A percentile compares a stretch with the other conserved stretches of the same genome.
These are phyloP conservation scores for Mastomys natalensis DNA, from an alignment of 2,113 vertebrate species.

Conservation along the genomic window DNA sequence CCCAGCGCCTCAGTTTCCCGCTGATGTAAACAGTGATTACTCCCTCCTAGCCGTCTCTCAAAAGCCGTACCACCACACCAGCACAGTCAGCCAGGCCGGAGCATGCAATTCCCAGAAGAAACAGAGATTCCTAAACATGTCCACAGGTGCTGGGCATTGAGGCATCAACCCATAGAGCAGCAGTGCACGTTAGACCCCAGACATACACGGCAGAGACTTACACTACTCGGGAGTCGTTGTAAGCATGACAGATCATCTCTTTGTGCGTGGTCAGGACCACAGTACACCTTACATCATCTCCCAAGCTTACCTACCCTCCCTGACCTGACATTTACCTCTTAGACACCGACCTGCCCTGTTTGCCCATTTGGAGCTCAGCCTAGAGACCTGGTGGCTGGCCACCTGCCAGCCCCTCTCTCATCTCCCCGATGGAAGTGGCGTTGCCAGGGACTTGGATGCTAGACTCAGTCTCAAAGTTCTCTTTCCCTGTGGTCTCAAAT, in stretches of 20 bases:
- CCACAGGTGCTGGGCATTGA: rapidly evolving
- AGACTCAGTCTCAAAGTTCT: not conserved
- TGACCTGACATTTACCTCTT: rapidly evolving
- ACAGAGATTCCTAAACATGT: rapidly evolving
- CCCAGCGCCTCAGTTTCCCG: rapidly evolving
- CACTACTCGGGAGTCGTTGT: not conserved
- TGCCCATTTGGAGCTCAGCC: not conserved
- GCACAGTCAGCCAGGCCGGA: not conserved
- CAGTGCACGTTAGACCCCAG: rapidly evolving
- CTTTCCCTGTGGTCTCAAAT: not conserved
- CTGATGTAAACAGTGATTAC: not conserved
- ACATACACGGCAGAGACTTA: not conserved
- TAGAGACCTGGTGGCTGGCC: not conserved
- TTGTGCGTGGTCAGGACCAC: rapidly evolving
- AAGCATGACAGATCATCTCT: rapidly evolving
- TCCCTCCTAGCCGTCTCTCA: rapidly evolving
- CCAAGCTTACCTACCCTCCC: not conserved
- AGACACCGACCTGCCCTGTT: not conserved
- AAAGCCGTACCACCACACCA: rapidly evolving
- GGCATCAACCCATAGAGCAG: not conserved
- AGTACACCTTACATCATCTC: rapidly evolving
- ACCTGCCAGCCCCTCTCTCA: not conserved
- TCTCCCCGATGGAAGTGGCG: not conserved
- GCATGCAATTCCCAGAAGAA: not conserved
- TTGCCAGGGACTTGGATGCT: not conserved